phyloP scores from a whole-genome alignment of 2,113 vertebrate genomes.

The Salvelinus fontinalis region DNA sequence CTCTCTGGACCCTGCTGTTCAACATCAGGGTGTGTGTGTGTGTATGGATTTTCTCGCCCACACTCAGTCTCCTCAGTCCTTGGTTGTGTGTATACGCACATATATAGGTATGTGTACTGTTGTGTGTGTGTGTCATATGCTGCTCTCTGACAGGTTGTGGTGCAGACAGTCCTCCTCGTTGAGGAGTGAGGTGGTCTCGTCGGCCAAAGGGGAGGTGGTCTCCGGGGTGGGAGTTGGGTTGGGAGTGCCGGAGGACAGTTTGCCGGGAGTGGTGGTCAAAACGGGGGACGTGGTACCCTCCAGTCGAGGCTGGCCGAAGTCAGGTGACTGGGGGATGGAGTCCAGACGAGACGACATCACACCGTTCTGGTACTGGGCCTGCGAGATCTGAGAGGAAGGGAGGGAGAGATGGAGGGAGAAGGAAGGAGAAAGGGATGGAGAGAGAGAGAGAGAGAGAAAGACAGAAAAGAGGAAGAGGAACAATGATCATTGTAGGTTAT shows the following conservation, averaged over 20 bases:
- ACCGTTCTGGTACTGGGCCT: constrained; percentile 93
- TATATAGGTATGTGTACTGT: constrained; percentile 8
- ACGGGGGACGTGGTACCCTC: constrained; percentile 48
- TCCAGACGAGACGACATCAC: constrained; percentile 87
- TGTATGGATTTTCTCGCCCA: not conserved
- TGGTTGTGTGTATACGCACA: not conserved
- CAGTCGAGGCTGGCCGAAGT: constrained; percentile 64
- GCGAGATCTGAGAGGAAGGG: constrained; percentile 78
- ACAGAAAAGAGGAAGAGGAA: not conserved
- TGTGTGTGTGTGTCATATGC: constrained; percentile 52
- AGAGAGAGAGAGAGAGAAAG: not conserved
- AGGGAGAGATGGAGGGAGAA: not conserved
- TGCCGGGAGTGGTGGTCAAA: not conserved
- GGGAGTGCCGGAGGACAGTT: not conserved
- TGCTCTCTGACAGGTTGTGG: constrained; percentile 63
- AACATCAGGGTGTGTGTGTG: not conserved
- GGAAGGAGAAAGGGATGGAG: not conserved
- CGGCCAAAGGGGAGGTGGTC: constrained; percentile 48
- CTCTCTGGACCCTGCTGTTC: constrained; percentile 31
- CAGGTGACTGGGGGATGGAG: constrained; percentile 86
- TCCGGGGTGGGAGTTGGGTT: constrained; percentile 33
- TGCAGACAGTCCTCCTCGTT: constrained; percentile 84
- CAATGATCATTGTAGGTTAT: no score
- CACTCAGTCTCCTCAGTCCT: not conserved
- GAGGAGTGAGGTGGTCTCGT: constrained; percentile 88